These are phyloP conservation scores for Leptopilina syphax DNA, from an alignment of 2,888 invertebrate species.

Conservation along the genomic window DNA sequence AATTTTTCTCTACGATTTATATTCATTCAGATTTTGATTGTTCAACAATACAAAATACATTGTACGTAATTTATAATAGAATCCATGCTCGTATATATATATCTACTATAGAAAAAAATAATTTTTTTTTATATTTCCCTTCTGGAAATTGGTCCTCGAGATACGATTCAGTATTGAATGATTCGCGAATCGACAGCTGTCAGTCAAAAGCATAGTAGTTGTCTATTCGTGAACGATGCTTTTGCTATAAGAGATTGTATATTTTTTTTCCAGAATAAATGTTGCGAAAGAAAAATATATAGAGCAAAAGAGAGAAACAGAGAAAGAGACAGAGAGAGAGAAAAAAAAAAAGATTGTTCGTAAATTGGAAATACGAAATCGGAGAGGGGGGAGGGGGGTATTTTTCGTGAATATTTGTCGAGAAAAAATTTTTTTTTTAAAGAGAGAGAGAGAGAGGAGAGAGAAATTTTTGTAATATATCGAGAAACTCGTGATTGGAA, in stretches of 20 bases:
- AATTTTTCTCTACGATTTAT: background rate
- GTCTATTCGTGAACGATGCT: conserved; percentile 44
- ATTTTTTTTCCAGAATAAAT: conserved; percentile 17
- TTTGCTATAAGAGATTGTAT: conserved; percentile 1
- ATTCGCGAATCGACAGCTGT: conserved; percentile 53
- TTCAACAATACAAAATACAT: background rate
- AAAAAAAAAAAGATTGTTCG: background rate
- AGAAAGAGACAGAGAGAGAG: too few relatives aligned
- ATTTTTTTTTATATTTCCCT: background rate
- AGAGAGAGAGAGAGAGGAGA: background rate
- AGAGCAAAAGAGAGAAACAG: background rate
- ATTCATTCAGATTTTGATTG: background rate
- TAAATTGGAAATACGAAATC: conserved; percentile 1
- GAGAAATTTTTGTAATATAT: background rate
- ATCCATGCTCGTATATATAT: too few relatives aligned
- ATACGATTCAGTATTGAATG: conserved; percentile 38
- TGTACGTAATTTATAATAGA: too few relatives aligned
- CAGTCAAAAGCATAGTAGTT: conserved; percentile 44
- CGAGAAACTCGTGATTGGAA: background rate
- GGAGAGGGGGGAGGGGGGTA: background rate
- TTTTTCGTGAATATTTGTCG: background rate
- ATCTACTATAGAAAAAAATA: too few relatives aligned
- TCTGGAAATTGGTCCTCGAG: background rate
- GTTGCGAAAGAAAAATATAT: conserved; percentile 16
- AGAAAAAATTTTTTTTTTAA: background rate